Evolutionary conservation across 2,113 vertebrate species (phyloP), one percentile per base, ranked within the genome.

Genomic region (Myrmecophaga tridactyla): DNA sequence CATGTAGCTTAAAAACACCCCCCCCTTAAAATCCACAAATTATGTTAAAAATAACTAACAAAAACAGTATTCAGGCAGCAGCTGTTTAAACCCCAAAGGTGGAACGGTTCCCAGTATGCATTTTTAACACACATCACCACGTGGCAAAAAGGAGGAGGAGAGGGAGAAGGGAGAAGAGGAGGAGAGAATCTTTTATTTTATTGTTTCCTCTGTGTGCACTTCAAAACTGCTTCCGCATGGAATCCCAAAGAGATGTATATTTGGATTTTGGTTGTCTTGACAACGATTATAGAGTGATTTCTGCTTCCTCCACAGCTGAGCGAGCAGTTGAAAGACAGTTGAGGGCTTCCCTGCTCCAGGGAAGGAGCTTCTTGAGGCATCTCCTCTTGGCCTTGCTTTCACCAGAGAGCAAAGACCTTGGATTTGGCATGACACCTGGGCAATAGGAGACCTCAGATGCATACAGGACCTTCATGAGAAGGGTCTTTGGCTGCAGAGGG

Each of bases 201-300:
- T 89, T 90, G 80, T 96, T 92, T 96, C 75, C 60, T 85, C 20
- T 82, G 63, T 23, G 58, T 53, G 15, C n/a, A n/a, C 36, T 94
- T 60, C 72, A 92, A 94, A 94, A 75, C 96, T 88, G 78, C 92
- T 95, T 96, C 92, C 10, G 53, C 82, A 58, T 90, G 77, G 92
- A 89, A 96, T 94, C 83, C 82, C 78, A 56, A 18, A 62, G 70
- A 94, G 86, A 80, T 95, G 95, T 96, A 39, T 97, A 83, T 97
- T 95, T 97, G 94, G 65, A 41, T 86, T 96, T 94, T 6, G n/a
- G 96, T 97, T 94, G 95, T 84, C 94, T 92, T 96, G 95, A 87
- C 88, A 89, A 95, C 92, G 73, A 17, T 95, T 73, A 76, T 11
- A 51, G 48, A 86, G 97, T 53, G 27, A 91, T 86, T 87, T 89